These are phyloP conservation scores for Plecturocebus donacophilus DNA, from an alignment of 2,113 vertebrate genomes.

Conservation along the genomic window DNA sequence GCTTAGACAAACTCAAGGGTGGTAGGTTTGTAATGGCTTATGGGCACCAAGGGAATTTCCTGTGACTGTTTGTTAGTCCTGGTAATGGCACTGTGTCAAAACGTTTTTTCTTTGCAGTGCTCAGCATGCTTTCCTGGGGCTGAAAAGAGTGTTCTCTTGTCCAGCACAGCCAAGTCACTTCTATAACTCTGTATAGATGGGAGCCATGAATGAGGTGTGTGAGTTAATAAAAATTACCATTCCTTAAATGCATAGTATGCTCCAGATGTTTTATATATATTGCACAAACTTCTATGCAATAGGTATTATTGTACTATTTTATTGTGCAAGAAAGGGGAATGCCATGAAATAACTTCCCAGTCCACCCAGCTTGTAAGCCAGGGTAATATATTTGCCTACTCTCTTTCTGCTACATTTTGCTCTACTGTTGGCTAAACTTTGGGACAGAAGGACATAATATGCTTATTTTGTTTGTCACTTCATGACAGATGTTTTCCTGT, in stretches of 20 bases:
- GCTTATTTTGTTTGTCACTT: not conserved
- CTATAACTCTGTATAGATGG: not conserved
- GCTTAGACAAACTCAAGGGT: not conserved
- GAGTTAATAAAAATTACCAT: not conserved
- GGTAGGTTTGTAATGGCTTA: not conserved
- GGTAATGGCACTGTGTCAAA: not conserved
- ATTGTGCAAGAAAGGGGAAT: not conserved
- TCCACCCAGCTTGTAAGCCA: not conserved
- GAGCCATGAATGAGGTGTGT: not conserved
- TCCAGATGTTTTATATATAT: not conserved
- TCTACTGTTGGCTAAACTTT: not conserved
- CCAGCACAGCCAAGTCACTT: not conserved
- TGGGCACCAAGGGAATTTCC: not conserved
- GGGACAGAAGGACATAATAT: not conserved
- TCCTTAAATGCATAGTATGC: not conserved
- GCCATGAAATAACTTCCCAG: not conserved
- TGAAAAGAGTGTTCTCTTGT: not conserved
- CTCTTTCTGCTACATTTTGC: not conserved
- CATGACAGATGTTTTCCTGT: not conserved
- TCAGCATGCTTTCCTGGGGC: not conserved
- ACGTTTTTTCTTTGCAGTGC: accelerated
- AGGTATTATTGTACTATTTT: not conserved
- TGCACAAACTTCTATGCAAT: not conserved
- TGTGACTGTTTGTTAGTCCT: not conserved
- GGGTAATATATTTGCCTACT: not conserved